phyloP scores from a whole-genome alignment of 35 echinoderm and acorn worm genomes.

The Apostichopus californicus region DNA sequence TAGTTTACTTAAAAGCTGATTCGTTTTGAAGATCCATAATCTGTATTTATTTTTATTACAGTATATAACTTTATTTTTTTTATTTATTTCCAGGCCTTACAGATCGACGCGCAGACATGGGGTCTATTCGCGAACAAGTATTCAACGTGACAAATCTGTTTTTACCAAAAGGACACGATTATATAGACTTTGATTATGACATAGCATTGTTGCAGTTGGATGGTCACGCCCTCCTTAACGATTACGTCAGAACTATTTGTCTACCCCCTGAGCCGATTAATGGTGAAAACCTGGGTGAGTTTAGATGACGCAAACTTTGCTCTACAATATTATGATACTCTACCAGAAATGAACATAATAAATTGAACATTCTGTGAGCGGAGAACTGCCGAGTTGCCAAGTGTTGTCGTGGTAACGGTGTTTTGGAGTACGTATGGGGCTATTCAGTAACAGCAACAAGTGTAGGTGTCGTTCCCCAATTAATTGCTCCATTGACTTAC shows the following conservation, averaged over 20 bases:
- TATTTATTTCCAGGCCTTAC: conserved; percentile 71
- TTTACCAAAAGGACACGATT: conserved; percentile 88
- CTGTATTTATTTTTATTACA: too few species aligned
- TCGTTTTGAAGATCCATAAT: too few species aligned
- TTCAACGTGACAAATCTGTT: conserved; percentile 70
- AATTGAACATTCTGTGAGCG: neutral
- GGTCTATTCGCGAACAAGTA: conserved; percentile 70
- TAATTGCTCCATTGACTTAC: too few species aligned
- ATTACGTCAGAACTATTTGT: conserved; percentile 82
- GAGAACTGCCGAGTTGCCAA: neutral
- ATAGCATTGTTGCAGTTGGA: conserved; percentile 80
- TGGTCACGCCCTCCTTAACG: conserved; percentile 59
- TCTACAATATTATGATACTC: neutral
- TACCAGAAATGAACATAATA: neutral
- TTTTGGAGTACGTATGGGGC: too few species aligned
- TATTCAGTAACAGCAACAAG: too few species aligned
- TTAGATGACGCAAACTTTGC: too few species aligned
- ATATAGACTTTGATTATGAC: conserved; percentile 95
- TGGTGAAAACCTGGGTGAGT: conserved; percentile 68
- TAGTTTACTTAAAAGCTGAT: too few species aligned
- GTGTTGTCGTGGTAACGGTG: too few species aligned
- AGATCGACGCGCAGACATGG: conserved; percentile 56
- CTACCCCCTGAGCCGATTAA: conserved; percentile 74
- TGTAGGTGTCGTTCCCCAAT: too few species aligned
- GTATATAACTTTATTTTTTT: neutral